Evolutionary conservation across 2,113 vertebrate species (phyloP).

Genomic region (Caloenas nicobarica): DNA sequence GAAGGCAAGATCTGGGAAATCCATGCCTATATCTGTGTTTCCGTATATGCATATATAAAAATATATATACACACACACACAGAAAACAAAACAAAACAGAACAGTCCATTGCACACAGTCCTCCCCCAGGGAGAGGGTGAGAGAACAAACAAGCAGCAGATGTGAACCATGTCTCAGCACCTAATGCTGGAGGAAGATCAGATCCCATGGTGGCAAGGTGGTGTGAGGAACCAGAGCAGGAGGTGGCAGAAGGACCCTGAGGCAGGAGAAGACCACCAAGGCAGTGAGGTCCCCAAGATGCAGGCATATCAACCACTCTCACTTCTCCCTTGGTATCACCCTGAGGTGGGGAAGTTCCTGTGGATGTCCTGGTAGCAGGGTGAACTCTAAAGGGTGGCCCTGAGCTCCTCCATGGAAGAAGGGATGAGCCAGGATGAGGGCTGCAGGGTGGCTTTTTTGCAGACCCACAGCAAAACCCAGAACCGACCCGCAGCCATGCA

Average conservation of each 20-base stretch:
- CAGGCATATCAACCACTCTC: not conserved
- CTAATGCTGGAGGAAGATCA: not conserved
- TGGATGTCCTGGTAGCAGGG: not conserved
- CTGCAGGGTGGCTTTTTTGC: not conserved
- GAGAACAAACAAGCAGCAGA: not conserved
- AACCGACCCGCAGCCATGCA: not conserved
- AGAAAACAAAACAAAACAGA: not conserved
- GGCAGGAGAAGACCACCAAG: not conserved
- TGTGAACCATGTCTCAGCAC: not conserved
- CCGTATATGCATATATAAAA: not conserved
- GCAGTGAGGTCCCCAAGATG: not conserved
- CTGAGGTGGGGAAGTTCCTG: not conserved
- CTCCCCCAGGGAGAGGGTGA: not conserved
- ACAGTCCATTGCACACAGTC: not conserved
- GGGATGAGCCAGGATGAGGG: not conserved
- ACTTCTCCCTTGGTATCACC: not conserved
- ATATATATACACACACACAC: not conserved
- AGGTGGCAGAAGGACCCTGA: not conserved
- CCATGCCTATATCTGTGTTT: not conserved
- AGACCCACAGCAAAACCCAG: not conserved
- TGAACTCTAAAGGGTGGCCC: not conserved
- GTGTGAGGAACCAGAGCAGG: not conserved
- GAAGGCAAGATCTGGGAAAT: not conserved
- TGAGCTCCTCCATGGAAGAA: not conserved
- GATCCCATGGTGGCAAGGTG: rapidly evolving